Evolutionary conservation across 1,140 invertebrate genomes (phyloP), one percentile per base, ranked within the genome.

Genomic region (Neodiprion pinetum): DNA sequence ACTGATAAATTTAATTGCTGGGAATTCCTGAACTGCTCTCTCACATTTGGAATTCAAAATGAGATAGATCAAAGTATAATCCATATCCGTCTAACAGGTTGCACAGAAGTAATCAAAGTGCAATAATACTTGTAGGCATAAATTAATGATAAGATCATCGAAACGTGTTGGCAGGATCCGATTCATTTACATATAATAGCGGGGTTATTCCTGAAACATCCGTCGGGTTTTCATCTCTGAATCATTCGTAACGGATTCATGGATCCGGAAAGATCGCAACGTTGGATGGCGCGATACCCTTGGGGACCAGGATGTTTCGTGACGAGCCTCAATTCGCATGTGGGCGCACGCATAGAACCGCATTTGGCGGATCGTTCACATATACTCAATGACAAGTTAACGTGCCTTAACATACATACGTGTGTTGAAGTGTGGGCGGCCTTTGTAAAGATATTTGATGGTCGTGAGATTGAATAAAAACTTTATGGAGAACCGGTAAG

Each of bases 181-280:
- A 61, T 17, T 61, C 53, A 61, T 61, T 61, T 61, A 61, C 53
- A 61, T 61, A 61, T 61, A 61, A 61, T 61, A 12, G 53, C 11
- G 53, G 53, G 11, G 53, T 12, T 61, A 61, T 61, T 61, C 53
- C 11, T 12, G 11, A 17, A 61, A 61, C n/a, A 61, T 12, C 53
- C 53, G 53, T 61, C 0, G 9, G 4, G 53, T 14, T 61, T 61
- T 61, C n/a, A 61, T 9, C 11, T 61, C 53, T 61, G 53, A 61
- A 61, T 61, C 53, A 61, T 61, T 61, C 11, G 53, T 61, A 61
- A 7, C n/a, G 11, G n/a, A 61, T 61, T 61, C n/a, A 61, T 61
- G 53, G 53, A 61, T 61, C 53, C 53, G 53, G 53, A 61, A 61
- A 61, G 53, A 61, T 61, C 53, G 53, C 9, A 61, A 17, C 53